These are phyloP conservation scores for Drosophila gunungcola DNA, from an alignment of 1,140 invertebrate species.

Conservation along the genomic window DNA sequence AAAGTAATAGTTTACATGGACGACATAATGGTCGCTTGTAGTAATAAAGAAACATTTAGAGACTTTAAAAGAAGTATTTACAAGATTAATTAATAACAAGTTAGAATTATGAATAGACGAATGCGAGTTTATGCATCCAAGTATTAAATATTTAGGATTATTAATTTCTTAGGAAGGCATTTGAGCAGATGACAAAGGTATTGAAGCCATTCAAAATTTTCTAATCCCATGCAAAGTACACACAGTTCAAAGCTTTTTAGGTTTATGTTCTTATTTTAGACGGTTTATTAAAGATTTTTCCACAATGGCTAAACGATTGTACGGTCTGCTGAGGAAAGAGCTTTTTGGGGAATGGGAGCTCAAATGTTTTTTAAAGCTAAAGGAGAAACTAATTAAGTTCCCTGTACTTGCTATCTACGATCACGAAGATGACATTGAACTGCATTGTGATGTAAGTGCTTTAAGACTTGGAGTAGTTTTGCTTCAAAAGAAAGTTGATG, in stretches of 20 bases:
- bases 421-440: too few relatives aligned
- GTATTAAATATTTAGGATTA: slow-evolving; percentile 7
- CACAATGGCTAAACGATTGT: not conserved
- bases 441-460: too few relatives aligned
- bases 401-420: too few relatives aligned
- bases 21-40: slow-evolving; percentile 4
- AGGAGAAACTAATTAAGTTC: too few relatives aligned
- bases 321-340: slow-evolving; percentile 2
- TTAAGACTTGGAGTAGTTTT: too few relatives aligned
- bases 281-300: too few relatives aligned
- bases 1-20: slow-evolving; percentile 18
- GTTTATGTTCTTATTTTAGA: not conserved
- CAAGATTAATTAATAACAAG: slow-evolving; percentile 1
- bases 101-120: slow-evolving; percentile 2
- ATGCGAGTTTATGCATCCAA: slow-evolving; percentile 9
- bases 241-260: not conserved
- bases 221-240: not conserved
- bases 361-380: too few relatives aligned
- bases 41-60: slow-evolving; percentile 4
- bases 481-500: too few relatives aligned
- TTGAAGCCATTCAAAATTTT: not conserved
- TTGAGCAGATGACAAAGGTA: not conserved
- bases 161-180: slow-evolving; percentile 6
- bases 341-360: too few relatives aligned
- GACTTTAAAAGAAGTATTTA: not conserved